Evolutionary conservation across 2,888 invertebrate genomes (phyloP).

Genomic region (Syrphus vitripennis): DNA sequence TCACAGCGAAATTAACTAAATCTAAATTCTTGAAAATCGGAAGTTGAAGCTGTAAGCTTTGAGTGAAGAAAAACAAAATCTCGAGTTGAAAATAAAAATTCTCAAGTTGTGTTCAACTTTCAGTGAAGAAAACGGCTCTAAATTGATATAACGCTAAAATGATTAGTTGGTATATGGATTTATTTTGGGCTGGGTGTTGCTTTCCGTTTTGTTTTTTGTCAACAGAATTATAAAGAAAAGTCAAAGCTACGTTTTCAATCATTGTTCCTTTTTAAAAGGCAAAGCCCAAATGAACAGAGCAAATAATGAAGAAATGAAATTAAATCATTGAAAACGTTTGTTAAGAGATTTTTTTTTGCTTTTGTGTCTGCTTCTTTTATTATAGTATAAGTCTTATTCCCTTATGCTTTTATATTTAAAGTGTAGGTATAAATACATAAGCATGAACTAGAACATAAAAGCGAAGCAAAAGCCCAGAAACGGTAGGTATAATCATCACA

Average conservation of each 20-base stretch:
- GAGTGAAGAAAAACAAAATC: no score
- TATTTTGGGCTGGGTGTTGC: no score
- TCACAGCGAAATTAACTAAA: no score
- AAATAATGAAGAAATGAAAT: constrained; percentile 23
- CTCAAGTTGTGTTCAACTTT: no score
- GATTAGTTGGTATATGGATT: no score
- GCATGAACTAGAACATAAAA: constrained; percentile 1
- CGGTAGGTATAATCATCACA: constrained; percentile 17
- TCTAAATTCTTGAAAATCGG: no score
- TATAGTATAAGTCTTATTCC: background rate
- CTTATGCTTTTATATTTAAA: background rate
- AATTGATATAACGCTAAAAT: no score
- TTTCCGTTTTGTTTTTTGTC: no score
- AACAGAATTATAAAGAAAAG: background rate
- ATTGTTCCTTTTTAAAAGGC: background rate
- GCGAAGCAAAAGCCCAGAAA: background rate
- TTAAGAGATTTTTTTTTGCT: constrained; percentile 7
- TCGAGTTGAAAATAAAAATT: no score
- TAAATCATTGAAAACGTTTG: constrained; percentile 52
- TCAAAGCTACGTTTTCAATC: background rate
- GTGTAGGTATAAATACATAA: constrained; percentile 9
- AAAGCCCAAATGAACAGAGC: background rate
- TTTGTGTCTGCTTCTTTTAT: background rate
- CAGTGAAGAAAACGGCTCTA: no score
- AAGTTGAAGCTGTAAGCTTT: no score